Percentiles rank a stretch among this genome's conserved stretches.
Evolutionary conservation across 2,113 vertebrate species (phyloP).

Genomic region (Talpa occidentalis): DNA sequence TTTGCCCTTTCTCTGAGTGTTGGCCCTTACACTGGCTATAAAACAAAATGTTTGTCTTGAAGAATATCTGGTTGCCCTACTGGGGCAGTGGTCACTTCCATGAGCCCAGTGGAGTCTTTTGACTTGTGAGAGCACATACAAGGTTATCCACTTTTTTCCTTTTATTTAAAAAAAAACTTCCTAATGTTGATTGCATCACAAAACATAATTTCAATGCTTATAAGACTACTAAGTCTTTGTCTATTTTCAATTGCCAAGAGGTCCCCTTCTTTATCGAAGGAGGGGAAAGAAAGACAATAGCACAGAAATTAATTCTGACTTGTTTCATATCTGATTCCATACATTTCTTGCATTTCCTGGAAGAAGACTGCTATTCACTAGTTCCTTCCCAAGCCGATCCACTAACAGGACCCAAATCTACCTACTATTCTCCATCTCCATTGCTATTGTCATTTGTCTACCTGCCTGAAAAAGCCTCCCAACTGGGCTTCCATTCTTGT

Average conservation of each 20-base stretch:
- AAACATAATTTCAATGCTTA: neutral
- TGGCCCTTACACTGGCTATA: neutral
- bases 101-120: neutral
- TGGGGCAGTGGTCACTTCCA: neutral
- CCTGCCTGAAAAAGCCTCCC: neutral
- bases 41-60: neutral
- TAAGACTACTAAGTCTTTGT: neutral
- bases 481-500: neutral
- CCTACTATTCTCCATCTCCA: neutral
- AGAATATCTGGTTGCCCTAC: neutral
- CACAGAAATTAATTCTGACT: neutral
- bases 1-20: neutral
- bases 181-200: neutral
- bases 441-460: neutral
- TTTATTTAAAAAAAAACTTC: neutral
- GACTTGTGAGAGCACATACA: neutral
- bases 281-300: neutral
- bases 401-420: neutral
- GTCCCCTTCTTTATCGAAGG: neutral
- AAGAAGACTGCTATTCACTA: neutral
- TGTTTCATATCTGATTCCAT: neutral
- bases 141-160: neutral
- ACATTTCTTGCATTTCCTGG: neutral
- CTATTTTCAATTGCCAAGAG: neutral
- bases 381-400: neutral